Evolutionary conservation across 2,113 vertebrate species (phyloP).

Genomic region (Lipotes vexillifer): DNA sequence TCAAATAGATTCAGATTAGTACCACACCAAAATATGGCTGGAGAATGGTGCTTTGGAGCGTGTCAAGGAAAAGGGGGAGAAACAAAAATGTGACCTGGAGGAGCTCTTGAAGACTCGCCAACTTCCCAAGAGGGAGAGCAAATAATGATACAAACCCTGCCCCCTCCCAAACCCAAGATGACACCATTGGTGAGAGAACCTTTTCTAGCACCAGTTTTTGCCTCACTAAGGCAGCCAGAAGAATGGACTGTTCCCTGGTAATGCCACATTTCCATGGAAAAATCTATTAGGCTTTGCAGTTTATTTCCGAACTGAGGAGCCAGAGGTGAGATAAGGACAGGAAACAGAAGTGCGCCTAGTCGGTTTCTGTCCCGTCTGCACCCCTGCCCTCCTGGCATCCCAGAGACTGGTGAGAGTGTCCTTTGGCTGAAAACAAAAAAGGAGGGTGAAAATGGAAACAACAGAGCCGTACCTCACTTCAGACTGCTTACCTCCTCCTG

Average conservation of each 20-base stretch:
- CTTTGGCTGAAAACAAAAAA: not conserved
- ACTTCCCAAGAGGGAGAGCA: not conserved
- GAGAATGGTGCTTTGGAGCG: not conserved
- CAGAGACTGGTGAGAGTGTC: not conserved
- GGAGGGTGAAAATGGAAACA: not conserved
- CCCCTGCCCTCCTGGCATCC: not conserved
- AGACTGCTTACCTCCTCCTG: not conserved
- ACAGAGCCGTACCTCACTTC: not conserved
- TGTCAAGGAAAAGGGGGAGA: not conserved
- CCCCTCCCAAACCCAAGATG: not conserved
- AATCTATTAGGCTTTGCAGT: not conserved
- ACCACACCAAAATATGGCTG: not conserved
- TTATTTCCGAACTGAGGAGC: not conserved
- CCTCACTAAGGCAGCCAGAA: not conserved
- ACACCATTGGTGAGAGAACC: not conserved
- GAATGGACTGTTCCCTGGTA: not conserved
- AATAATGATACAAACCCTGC: not conserved
- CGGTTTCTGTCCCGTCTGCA: not conserved
- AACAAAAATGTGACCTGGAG: not conserved
- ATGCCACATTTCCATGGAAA: not conserved
- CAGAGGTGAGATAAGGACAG: constrained; percentile 44
- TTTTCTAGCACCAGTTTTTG: not conserved
- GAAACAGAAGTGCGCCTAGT: not conserved
- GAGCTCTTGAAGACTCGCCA: not conserved
- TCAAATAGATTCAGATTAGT: not conserved